Percentiles rank a stretch among this genome's conserved stretches.
phyloP scores from a whole-genome alignment of 2,113 vertebrate genomes.

The Perccottus glenii region DNA sequence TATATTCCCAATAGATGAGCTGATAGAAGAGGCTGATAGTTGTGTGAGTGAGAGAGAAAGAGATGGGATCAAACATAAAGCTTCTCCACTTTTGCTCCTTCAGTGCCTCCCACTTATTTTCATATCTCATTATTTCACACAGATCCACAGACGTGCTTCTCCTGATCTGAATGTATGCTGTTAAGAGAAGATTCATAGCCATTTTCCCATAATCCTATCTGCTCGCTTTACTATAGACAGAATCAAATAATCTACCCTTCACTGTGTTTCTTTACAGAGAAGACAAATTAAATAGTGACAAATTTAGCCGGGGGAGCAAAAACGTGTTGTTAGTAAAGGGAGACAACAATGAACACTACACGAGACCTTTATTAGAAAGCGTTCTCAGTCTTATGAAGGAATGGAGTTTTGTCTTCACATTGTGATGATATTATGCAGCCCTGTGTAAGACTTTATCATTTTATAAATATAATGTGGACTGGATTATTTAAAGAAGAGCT shows the following conservation, averaged over 20 bases:
- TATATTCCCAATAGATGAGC: conserved; percentile 74
- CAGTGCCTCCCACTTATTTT: conserved; percentile 84
- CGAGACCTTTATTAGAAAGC: background rate
- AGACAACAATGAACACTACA: too few relatives aligned
- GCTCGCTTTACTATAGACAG: conserved; percentile 17
- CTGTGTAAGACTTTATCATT: conserved; percentile 22
- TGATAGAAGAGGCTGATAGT: conserved; percentile 83
- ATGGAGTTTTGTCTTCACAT: conserved; percentile 4
- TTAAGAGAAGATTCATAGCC: conserved; percentile 34
- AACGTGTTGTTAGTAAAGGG: too few relatives aligned
- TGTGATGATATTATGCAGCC: conserved; percentile 31
- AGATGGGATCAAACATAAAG: conserved; percentile 81
- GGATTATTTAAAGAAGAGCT: conserved; percentile 42
- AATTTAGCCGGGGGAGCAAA: background rate
- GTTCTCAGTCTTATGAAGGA: background rate
- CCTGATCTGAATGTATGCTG: conserved; percentile 54
- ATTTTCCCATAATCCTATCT: conserved; percentile 49
- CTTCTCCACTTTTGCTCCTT: conserved; percentile 78
- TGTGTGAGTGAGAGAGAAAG: conserved; percentile 81
- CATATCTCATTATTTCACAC: conserved; percentile 75
- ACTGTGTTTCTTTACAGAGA: conserved; percentile 22
- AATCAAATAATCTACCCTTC: conserved; percentile 29
- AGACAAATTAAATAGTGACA: conserved; percentile 2
- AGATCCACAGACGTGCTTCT: conserved; percentile 58
- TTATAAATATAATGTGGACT: conserved; percentile 29